Evolutionary conservation across 2,797 vertebrate species (phyloP).

Genomic region (Danionella dracula): DNA sequence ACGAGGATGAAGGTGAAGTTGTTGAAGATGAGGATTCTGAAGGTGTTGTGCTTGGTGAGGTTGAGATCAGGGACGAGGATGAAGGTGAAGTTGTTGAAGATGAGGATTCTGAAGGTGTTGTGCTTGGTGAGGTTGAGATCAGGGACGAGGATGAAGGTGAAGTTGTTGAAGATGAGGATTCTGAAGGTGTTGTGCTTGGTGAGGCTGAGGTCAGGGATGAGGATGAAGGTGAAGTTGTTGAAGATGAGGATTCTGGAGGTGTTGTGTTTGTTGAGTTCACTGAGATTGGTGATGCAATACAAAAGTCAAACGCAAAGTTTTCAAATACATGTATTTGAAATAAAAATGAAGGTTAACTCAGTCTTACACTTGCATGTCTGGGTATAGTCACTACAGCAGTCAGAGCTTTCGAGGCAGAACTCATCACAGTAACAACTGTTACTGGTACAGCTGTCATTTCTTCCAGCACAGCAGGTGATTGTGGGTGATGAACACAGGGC

Average conservation of each 20-base stretch:
- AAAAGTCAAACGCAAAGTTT: too few relatives aligned
- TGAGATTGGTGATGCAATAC: too few relatives aligned
- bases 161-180: background rate
- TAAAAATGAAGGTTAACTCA: background rate
- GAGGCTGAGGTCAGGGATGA: too few relatives aligned
- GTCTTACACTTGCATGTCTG: conserved; percentile 47
- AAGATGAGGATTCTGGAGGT: background rate
- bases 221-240: too few relatives aligned
- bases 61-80: too few relatives aligned
- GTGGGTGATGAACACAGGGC: conserved; percentile 53
- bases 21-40: background rate
- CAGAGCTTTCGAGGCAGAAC: rapidly evolving
- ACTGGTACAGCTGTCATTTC: background rate
- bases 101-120: background rate
- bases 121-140: too few relatives aligned
- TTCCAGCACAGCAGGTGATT: conserved; percentile 49
- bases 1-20: background rate
- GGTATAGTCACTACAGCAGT: conserved; percentile 53
- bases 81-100: background rate
- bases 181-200: background rate
- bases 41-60: background rate
- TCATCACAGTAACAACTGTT: conserved; percentile 53
- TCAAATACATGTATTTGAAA: too few relatives aligned
- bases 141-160: background rate
- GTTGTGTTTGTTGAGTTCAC: too few relatives aligned